Percentiles rank a stretch among this genome's conserved stretches.
Evolutionary conservation across 2,888 invertebrate genomes (phyloP).

Genomic region (Cephus pygmeus): DNA sequence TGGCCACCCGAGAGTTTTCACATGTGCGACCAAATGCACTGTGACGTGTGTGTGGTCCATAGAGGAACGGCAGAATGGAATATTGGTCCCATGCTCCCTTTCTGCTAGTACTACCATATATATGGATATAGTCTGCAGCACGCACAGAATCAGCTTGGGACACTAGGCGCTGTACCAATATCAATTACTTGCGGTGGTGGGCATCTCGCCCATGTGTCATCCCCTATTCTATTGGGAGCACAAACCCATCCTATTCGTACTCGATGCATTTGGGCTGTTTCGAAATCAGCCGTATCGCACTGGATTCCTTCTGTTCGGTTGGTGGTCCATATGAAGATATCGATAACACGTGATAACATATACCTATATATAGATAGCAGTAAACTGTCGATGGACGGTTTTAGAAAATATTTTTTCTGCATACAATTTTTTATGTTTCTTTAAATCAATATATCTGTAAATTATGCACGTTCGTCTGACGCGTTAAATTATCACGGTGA

Average conservation of each 20-base stretch:
- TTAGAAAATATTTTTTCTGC: no score
- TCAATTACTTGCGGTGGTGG: constrained; percentile 54
- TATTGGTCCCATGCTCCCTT: constrained; percentile 42
- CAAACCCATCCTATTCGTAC: constrained; percentile 12
- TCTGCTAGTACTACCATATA: constrained; percentile 21
- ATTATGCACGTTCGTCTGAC: no score
- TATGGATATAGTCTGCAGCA: constrained; percentile 14
- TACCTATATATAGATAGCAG: no score
- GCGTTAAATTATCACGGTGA: no score
- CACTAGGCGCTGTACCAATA: constrained; percentile 50
- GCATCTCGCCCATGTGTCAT: constrained; percentile 41
- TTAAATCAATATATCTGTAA: no score
- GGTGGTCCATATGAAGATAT: no score
- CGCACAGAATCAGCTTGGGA: constrained; percentile 30
- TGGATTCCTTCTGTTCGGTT: no score
- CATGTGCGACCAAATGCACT: not conserved
- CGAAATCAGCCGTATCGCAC: constrained; percentile 9
- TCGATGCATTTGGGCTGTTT: constrained; percentile 18
- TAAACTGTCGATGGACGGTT: no score
- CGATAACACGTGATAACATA: no score
- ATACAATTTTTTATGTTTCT: no score
- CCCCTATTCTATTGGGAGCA: constrained; percentile 36
- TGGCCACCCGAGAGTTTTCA: constrained; percentile 21
- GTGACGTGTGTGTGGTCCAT: not conserved
- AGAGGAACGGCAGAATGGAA: constrained; percentile 38